A percentile compares a stretch with the other conserved stretches of the same genome.
Evolutionary conservation across 92 coral and sea anemone genomes (phyloP).

Genomic region (Umimayanthus kanabou): DNA sequence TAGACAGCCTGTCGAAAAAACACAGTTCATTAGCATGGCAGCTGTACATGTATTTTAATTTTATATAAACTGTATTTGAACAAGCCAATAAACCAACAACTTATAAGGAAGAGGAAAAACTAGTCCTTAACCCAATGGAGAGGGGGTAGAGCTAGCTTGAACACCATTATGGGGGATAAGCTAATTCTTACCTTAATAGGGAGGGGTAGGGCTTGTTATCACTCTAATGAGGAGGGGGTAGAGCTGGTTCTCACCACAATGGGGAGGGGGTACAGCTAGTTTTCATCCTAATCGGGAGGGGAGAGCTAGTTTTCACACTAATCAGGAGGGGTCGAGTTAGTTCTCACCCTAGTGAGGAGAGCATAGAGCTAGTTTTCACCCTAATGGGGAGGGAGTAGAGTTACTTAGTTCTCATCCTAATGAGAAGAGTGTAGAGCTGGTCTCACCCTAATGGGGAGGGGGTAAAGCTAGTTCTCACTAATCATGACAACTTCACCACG

Average conservation of each 20-base stretch:
- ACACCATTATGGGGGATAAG: not conserved
- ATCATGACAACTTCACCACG: no score
- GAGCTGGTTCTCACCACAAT: not conserved
- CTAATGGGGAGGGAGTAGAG: no score
- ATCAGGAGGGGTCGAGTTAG: no score
- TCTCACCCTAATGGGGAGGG: not conserved
- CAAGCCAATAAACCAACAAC: no score
- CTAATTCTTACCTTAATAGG: not conserved
- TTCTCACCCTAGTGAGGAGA: no score
- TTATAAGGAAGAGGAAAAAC: not conserved
- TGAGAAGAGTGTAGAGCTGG: not conserved
- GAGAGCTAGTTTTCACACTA: not conserved
- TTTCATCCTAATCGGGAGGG: not conserved
- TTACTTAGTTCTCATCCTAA: not conserved
- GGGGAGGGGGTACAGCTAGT: not conserved
- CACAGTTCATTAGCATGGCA: not conserved
- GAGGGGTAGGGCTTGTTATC: no score
- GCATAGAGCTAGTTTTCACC: not conserved
- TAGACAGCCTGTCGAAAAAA: conserved; percentile 80
- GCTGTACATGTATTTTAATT: not conserved
- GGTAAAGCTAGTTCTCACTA: not conserved
- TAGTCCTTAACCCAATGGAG: not conserved
- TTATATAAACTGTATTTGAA: no score
- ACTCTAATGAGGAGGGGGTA: not conserved
- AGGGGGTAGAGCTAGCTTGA: not conserved